Evolutionary conservation across 2,888 invertebrate genomes (phyloP).

Genomic region (Pyrgus malvae): DNA sequence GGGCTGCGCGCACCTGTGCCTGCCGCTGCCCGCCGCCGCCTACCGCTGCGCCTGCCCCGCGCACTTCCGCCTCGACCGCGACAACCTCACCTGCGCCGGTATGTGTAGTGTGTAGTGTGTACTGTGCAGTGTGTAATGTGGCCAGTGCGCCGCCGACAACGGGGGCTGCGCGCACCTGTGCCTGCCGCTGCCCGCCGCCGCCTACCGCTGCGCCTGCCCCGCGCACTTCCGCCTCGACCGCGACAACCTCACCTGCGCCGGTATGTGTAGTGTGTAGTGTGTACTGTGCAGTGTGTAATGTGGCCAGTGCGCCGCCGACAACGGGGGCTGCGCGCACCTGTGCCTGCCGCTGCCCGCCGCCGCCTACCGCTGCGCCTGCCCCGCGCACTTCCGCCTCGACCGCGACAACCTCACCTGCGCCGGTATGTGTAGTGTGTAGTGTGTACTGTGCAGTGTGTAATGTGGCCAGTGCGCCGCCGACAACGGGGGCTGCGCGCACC

Average conservation of each 20-base stretch:
- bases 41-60: constrained; percentile 91
- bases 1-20: constrained; percentile 91
- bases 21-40: constrained; percentile 83
- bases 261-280: constrained; percentile 35
- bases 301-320: constrained; percentile 88
- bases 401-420: constrained; percentile 88
- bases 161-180: constrained; percentile 93
- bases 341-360: constrained; percentile 87
- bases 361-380: constrained; percentile 87
- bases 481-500: constrained; percentile 92
- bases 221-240: constrained; percentile 88
- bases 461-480: constrained; percentile 87
- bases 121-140: too few species aligned
- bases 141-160: constrained; percentile 89
- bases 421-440: constrained; percentile 40
- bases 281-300: too few species aligned
- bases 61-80: constrained; percentile 86
- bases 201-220: constrained; percentile 88
- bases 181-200: constrained; percentile 84
- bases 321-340: constrained; percentile 92
- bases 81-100: constrained; percentile 88
- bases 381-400: constrained; percentile 89
- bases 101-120: background rate
- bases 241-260: constrained; percentile 88
- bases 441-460: too few species aligned